Base-by-base conservation (phyloP, 2,888 invertebrate genomes). In the Cotesia congregata region DNA sequence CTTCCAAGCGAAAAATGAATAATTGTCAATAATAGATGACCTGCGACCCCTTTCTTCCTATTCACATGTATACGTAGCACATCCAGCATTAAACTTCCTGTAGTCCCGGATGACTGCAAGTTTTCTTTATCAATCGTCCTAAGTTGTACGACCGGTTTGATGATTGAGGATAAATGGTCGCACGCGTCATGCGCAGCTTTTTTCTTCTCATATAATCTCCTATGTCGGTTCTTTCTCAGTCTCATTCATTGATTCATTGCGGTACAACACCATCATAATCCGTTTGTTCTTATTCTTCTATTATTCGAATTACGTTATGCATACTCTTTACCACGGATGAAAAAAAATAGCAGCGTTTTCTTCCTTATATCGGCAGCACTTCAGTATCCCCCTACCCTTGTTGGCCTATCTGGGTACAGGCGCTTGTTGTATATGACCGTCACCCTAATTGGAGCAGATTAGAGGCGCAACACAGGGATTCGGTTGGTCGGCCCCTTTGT, bases 131-230 rank as follows among this genome's bases (percentile, higher is more conserved):
- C 86, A 86, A 86, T 88, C 86, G 85, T 85, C 85, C 84, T 76
- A 84, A 80, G 84, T 84, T 83, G 81, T 79, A 86, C 83, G 83
- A 84, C 83, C 82, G 81, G 80, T 82, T 82, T 84, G 85, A 87
- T 88, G 88, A 89, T 89, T 89, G 88, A 50, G 88, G 84, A 88
- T 88, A 88, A 89, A 89, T 87, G 88, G 87, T 85, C 87, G 88
- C 88, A 87, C 89, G 88, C 88, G 89, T 88, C 87, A 86, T 87
- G 80, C 83, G 80, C 80, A 78, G 83, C 79, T 81, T 83, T 82
- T 84, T 83, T 38, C 67, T 79, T 77, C 75, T 50, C 50, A 50
- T 50, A 50, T 1, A 50, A 50, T 12, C 12, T 50, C 7, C 7
- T 50, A 50, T 77, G 20, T 59, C 50, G 20, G 30, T 59, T 50